Evolutionary conservation across 2,888 invertebrate genomes (phyloP).

Genomic region (Tiphia femorata): DNA sequence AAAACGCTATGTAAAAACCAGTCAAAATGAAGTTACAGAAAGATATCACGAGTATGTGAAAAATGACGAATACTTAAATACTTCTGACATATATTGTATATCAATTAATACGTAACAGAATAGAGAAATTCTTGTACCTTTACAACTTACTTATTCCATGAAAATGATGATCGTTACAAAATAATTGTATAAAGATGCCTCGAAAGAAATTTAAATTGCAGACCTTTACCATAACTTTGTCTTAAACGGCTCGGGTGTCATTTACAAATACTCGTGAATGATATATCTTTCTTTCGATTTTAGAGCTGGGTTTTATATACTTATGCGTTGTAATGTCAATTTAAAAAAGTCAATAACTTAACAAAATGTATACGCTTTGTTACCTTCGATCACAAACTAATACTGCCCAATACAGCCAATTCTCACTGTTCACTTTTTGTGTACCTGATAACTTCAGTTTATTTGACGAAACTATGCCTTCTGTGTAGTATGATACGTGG

Average conservation of each 20-base stretch:
- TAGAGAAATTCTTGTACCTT: no score
- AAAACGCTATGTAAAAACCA: slow-evolving; percentile 10
- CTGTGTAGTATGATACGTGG: slow-evolving; percentile 27
- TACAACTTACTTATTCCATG: no score
- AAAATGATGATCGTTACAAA: no score
- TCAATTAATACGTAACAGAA: no score
- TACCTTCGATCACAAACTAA: slow-evolving; percentile 45
- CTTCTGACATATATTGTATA: neutral
- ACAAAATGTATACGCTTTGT: slow-evolving; percentile 39
- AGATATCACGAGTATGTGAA: slow-evolving; percentile 6
- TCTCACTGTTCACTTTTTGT: slow-evolving; percentile 13
- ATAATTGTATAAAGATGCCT: no score
- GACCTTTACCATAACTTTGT: no score
- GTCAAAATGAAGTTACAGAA: slow-evolving; percentile 6
- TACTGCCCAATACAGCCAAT: slow-evolving; percentile 38
- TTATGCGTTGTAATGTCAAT: slow-evolving; percentile 12
- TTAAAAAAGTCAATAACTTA: slow-evolving; percentile 29
- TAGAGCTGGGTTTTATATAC: neutral
- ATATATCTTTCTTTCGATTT: neutral
- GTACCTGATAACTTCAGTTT: slow-evolving; percentile 21
- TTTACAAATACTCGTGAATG: neutral
- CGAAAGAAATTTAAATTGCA: no score
- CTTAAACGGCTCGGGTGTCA: slow-evolving; percentile 3
- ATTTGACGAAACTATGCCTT: slow-evolving; percentile 14
- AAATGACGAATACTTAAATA: neutral